phyloP scores from a whole-genome alignment of 2,797 vertebrate genomes.

The Picus viridis region DNA sequence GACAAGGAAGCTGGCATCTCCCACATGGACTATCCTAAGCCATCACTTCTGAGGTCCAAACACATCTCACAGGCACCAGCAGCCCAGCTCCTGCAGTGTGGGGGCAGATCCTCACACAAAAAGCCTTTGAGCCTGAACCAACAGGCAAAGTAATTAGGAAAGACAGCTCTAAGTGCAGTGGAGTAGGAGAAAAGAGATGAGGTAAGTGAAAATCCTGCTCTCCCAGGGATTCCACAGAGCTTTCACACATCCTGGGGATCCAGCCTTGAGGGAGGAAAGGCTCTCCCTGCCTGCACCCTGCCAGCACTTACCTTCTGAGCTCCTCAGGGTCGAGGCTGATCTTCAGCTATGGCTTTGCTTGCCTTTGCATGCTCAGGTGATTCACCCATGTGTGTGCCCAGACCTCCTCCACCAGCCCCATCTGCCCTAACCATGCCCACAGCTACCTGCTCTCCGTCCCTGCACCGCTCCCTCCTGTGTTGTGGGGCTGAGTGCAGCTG shows the following conservation, averaged over 20 bases:
- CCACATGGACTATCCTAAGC: not conserved
- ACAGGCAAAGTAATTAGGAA: not conserved
- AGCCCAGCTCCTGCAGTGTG: not conserved
- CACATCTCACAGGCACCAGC: not conserved
- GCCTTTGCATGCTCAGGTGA: not conserved
- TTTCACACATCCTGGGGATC: not conserved
- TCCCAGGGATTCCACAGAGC: not conserved
- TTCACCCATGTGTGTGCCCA: not conserved
- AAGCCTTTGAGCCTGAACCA: not conserved
- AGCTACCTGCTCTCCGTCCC: not conserved
- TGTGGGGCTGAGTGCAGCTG: not conserved
- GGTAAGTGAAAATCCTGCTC: not conserved
- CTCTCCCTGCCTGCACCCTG: not conserved
- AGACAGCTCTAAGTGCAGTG: not conserved
- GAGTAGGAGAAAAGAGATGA: not conserved
- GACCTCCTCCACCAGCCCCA: too few relatives aligned
- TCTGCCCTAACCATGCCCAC: not conserved
- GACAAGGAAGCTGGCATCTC: accelerated
- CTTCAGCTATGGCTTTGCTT: not conserved
- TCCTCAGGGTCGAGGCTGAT: not conserved
- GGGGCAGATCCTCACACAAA: not conserved
- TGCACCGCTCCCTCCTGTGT: not conserved
- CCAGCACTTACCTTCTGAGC: not conserved
- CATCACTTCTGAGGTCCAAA: not conserved
- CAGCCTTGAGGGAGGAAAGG: not conserved